These are phyloP conservation scores for Odocoileus hemionus DNA, from an alignment of 2,113 vertebrate genomes.

Conservation along the genomic window DNA sequence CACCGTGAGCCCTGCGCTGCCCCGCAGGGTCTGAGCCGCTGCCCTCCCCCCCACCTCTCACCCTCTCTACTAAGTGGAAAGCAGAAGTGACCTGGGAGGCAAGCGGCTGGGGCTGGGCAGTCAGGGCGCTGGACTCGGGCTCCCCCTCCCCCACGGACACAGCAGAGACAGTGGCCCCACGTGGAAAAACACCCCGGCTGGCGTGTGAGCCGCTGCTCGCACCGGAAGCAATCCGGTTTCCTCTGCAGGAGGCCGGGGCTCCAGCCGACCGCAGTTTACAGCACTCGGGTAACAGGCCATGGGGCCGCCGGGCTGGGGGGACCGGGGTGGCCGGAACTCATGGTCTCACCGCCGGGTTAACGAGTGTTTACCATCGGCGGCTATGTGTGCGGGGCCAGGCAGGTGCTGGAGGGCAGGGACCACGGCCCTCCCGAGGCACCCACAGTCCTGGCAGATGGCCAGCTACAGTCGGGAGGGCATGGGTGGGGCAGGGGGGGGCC, in stretches of 20 bases:
- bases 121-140: neutral
- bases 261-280: neutral
- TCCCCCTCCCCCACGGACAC: neutral
- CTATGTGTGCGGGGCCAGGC: fast-evolving
- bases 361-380: neutral
- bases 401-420: neutral
- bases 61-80: neutral
- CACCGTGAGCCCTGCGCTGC: neutral
- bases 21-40: fast-evolving
- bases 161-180: neutral
- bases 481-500: too few relatives aligned
- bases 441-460: neutral
- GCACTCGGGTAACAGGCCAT: neutral
- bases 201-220: fast-evolving
- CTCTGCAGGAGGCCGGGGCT: neutral
- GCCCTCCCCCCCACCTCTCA: neutral
- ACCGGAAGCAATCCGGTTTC: neutral
- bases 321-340: neutral
- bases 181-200: neutral
- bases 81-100: neutral
- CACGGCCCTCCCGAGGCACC: neutral
- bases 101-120: neutral
- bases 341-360: neutral
- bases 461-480: neutral
- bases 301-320: neutral